phyloP scores from a whole-genome alignment of 1,140 invertebrate species.

The Cyrtorhinus lividipennis region DNA sequence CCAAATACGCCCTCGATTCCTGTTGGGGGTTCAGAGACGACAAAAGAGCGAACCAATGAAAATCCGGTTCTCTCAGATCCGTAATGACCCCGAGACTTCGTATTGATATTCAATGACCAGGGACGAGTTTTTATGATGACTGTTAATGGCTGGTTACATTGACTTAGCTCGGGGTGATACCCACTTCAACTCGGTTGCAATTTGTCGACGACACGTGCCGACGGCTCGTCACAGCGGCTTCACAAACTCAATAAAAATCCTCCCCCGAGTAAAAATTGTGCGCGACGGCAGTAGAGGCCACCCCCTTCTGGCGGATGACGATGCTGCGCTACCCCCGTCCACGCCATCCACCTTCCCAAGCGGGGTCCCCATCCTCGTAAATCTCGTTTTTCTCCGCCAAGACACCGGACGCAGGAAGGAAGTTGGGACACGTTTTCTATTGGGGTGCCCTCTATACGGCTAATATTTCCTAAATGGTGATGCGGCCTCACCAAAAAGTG shows the following conservation, averaged over 20 bases:
- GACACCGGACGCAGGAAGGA: background rate
- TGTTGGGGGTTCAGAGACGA: no score
- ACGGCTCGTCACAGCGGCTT: background rate
- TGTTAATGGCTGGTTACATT: background rate
- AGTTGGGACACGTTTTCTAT: slow-evolving; percentile 5
- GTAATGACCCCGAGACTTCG: background rate
- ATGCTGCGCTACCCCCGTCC: background rate
- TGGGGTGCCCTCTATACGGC: background rate
- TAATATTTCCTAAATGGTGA: slow-evolving; percentile 9
- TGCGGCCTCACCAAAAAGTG: background rate
- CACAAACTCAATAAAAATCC: background rate
- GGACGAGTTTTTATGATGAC: background rate
- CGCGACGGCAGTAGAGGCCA: background rate
- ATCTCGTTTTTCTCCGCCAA: background rate
- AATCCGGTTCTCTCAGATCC: background rate
- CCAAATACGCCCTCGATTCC: no score
- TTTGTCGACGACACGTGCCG: background rate
- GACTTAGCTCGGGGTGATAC: background rate
- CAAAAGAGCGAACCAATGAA: background rate
- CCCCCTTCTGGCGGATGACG: no score
- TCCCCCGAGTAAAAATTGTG: background rate
- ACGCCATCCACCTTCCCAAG: background rate
- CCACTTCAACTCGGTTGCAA: background rate
- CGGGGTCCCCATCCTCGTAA: background rate
- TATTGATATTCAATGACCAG: background rate